Percentiles rank a stretch among this genome's conserved stretches.
Evolutionary conservation across 2,113 vertebrate genomes (phyloP).

Genomic region (Porphyrio hochstetteri): DNA sequence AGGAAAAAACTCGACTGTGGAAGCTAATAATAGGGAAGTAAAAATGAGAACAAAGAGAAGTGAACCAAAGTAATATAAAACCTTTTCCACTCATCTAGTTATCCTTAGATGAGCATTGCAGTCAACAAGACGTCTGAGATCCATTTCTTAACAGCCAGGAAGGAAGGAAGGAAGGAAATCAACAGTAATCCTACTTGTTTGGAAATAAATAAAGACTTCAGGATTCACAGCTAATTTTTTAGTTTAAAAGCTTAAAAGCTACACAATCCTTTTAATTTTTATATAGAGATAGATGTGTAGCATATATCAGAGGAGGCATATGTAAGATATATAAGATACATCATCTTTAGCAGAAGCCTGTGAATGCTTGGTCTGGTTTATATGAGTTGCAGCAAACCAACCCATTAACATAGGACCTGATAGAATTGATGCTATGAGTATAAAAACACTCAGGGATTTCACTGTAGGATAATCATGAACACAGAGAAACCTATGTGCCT

Average conservation of each 20-base stretch:
- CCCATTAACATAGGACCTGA: no score
- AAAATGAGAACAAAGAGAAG: background rate
- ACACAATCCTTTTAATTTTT: background rate
- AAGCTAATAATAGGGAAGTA: background rate
- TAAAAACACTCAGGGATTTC: background rate
- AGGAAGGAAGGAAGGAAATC: background rate
- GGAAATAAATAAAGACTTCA: background rate
- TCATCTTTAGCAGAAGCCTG: background rate
- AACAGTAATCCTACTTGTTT: background rate
- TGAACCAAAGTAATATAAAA: background rate
- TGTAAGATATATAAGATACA: background rate
- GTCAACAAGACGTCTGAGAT: background rate
- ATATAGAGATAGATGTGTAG: background rate
- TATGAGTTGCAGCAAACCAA: background rate
- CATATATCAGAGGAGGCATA: background rate
- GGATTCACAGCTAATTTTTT: background rate
- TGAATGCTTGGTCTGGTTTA: background rate
- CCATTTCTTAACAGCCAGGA: background rate
- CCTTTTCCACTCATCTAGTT: background rate
- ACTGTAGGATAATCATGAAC: background rate
- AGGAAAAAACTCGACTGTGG: fast-evolving
- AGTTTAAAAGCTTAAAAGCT: background rate
- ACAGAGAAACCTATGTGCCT: background rate
- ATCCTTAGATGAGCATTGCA: background rate
- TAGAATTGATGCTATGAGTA: background rate